A percentile compares a stretch with the other conserved stretches of the same genome.
These are phyloP conservation scores for Xylota segnis DNA, from an alignment of 2,888 invertebrate species.

Conservation along the genomic window DNA sequence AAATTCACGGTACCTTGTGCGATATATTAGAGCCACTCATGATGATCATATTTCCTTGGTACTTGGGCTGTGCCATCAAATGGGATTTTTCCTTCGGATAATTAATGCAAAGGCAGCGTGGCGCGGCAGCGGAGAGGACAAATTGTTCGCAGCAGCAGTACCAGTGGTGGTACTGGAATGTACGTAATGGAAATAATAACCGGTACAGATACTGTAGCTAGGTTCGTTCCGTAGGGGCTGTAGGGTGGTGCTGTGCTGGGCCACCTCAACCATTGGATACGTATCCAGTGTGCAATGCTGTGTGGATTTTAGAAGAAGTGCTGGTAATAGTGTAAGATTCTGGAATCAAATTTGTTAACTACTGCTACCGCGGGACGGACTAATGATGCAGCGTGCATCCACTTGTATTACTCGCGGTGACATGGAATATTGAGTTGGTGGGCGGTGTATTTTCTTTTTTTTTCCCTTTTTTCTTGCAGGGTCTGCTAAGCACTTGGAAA, in stretches of 20 bases:
- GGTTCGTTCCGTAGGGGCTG: not conserved
- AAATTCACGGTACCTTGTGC: slow-evolving; percentile 11
- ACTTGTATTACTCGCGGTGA: slow-evolving; percentile 38
- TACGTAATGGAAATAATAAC: not conserved
- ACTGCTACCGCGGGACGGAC: slow-evolving; percentile 58
- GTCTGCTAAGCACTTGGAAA: slow-evolving; percentile 13
- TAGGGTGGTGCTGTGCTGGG: not conserved
- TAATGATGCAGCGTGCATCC: slow-evolving; percentile 67
- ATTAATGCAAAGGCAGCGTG: slow-evolving; percentile 54
- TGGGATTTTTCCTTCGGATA: slow-evolving; percentile 51
- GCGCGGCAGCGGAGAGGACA: not conserved
- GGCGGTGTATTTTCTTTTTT: too few relatives aligned
- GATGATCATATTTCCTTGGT: slow-evolving; percentile 71
- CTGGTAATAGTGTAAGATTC: slow-evolving; percentile 10
- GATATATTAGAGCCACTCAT: slow-evolving; percentile 63
- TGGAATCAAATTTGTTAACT: slow-evolving; percentile 65
- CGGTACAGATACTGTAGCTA: not conserved
- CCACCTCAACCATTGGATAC: not conserved
- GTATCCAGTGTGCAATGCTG: not conserved
- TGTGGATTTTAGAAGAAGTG: not conserved
- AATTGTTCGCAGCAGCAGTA: slow-evolving; percentile 23
- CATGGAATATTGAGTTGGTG: slow-evolving; percentile 12
- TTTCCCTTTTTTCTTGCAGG: slow-evolving; percentile 10
- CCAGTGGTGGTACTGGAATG: slow-evolving; percentile 2
- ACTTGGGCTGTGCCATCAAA: slow-evolving; percentile 52